Evolutionary conservation across 2,113 vertebrate species (phyloP).

Genomic region (Tringa solitaria): DNA sequence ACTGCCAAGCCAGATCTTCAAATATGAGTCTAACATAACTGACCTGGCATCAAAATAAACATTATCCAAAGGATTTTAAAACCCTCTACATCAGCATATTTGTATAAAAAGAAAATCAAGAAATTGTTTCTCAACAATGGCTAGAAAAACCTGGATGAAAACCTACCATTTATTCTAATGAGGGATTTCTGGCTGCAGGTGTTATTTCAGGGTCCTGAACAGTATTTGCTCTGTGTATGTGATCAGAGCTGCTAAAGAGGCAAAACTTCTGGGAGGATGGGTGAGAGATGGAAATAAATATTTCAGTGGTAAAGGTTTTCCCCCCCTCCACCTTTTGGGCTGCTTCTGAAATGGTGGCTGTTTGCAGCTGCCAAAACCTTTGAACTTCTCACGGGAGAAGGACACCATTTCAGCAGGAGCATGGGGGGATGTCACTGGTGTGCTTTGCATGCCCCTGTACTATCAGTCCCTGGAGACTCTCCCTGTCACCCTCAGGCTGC

Average conservation of each 20-base stretch:
- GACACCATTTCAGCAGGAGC: not conserved
- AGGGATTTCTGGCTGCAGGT: slow-evolving; percentile 32
- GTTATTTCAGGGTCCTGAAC: slow-evolving; percentile 40
- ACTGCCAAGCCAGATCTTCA: not conserved
- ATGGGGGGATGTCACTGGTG: not conserved
- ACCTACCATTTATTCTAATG: slow-evolving; percentile 34
- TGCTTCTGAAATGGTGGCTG: not conserved
- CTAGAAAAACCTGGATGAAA: slow-evolving; percentile 22
- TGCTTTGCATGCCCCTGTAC: not conserved
- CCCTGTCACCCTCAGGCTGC: not conserved
- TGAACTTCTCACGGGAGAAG: not conserved
- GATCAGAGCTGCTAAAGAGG: slow-evolving; percentile 19
- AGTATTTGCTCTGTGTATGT: not conserved
- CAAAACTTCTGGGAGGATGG: not conserved
- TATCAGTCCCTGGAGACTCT: not conserved
- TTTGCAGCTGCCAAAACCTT: not conserved
- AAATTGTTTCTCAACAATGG: not conserved
- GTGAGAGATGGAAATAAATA: not conserved
- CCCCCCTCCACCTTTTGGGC: not conserved
- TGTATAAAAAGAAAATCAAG: slow-evolving; percentile 12
- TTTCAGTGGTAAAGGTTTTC: not conserved
- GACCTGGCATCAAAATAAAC: slow-evolving; percentile 11
- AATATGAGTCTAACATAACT: not conserved
- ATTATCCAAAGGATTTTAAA: slow-evolving; percentile 6
- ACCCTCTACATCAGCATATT: slow-evolving; percentile 12